Base-by-base conservation (phyloP, 2,113 vertebrate species). In the Phaethornis superciliosus region DNA sequence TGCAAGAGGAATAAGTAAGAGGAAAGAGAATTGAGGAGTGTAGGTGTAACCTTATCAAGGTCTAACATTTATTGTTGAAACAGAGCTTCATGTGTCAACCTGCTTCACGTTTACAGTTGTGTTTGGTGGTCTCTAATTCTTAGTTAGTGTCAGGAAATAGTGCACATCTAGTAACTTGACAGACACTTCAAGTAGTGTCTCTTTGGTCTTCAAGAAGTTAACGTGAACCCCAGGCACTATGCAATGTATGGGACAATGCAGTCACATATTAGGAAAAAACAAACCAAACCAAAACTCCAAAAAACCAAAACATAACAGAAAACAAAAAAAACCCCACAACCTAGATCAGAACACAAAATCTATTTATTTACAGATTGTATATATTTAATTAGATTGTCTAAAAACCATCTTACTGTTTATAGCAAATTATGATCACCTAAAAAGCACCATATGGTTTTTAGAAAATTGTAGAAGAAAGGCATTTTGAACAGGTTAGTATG, bases 371-470 rank as follows among this genome's bases (percentile, higher is more conserved):
- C 5, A 49, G 18, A 15, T 24, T 32, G 4, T 5, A 0, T 72
- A 4, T 23, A 32, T 32, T 70, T 59, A 64, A 15, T 51, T 33
- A 32, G 4, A 13, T 63, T 37, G 10, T 47, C 28, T 56, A 55
- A 35, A 76, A 88, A 49, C 0, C 0, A 15, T 13, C 2, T 60
- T 20, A 2, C 4, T 52, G 12, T 4, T 74, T 82, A 69, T 44
- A 52, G 30, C 55, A 85, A 79, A 3, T 9, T 74, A 9, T 14
- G 8, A 19, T 74, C 0, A 52, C 15, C 26, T 74, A 19, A 32
- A 60, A 33, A 78, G 4, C 5, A 8, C 12, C 0, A 0, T 3
- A 11, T 6, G 1, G 23, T 24, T 59, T 80, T 49, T 46, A 17
- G 37, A 30, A 40, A 63, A 1, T 4, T 63, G 1, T 4, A n/a